Percentiles rank a stretch among this genome's conserved stretches.
Evolutionary conservation across 2,113 vertebrate species (phyloP).

Genomic region (Acrocephalus arundinaceus): DNA sequence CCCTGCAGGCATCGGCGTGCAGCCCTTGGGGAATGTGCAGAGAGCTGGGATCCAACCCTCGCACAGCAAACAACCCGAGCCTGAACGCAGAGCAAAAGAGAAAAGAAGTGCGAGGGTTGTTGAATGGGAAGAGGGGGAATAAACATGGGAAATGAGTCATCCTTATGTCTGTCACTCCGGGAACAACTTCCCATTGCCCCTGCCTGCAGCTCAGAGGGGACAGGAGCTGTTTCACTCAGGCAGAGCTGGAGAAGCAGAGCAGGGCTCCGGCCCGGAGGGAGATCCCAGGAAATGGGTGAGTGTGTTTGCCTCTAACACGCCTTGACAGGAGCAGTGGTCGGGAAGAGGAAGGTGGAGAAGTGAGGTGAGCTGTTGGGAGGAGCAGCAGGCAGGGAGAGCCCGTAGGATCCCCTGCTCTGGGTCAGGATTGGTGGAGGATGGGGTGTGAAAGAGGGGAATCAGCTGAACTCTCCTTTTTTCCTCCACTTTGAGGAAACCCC

Average conservation of each 20-base stretch:
- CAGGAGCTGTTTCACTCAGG: not conserved
- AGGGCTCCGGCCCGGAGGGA: not conserved
- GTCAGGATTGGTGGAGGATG: not conserved
- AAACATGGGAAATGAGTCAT: constrained; percentile 50
- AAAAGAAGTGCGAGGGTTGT: constrained; percentile 22
- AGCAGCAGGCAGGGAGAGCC: not conserved
- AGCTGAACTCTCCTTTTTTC: not conserved
- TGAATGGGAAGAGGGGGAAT: constrained; percentile 51
- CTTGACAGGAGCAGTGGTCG: not conserved
- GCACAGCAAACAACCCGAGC: not conserved
- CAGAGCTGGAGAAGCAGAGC: not conserved
- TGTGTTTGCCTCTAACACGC: not conserved
- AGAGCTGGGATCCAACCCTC: not conserved
- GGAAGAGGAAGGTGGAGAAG: not conserved
- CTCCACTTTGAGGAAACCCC: not conserved
- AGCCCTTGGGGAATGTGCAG: not conserved
- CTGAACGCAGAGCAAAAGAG: not conserved
- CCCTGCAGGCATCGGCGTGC: not conserved
- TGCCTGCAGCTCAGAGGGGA: constrained; percentile 11
- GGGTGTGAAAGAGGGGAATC: not conserved
- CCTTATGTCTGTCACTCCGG: not conserved
- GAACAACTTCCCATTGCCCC: constrained; percentile 19
- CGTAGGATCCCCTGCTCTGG: accelerated
- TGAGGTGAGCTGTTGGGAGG: not conserved
- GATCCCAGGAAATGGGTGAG: not conserved